These are phyloP conservation scores for Piprites chloris DNA, from an alignment of 2,113 vertebrate species.

Conservation along the genomic window DNA sequence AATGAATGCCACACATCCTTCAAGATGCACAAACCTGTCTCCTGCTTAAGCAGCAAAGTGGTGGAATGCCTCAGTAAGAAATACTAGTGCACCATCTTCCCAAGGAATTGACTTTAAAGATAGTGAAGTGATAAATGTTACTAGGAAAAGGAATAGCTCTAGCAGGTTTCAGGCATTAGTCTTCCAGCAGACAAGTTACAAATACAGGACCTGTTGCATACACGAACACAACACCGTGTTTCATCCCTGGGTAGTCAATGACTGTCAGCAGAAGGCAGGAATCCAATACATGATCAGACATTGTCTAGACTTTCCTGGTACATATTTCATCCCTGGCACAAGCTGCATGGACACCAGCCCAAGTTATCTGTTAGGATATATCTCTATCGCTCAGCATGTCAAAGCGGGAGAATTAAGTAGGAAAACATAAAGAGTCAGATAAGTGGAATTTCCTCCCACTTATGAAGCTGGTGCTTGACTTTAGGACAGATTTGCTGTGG, in stretches of 20 bases:
- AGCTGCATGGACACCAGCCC: neutral
- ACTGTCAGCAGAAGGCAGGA: neutral
- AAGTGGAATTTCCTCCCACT: neutral
- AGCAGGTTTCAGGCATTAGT: neutral
- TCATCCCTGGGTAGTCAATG: neutral
- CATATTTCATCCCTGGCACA: neutral
- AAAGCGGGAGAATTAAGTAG: neutral
- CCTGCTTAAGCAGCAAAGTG: neutral
- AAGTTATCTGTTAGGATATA: neutral
- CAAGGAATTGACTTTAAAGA: neutral
- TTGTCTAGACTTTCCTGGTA: neutral
- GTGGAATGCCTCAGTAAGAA: neutral
- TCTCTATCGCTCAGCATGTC: neutral
- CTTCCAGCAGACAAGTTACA: neutral
- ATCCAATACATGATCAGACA: neutral
- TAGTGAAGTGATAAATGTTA: neutral
- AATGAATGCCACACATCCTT: neutral
- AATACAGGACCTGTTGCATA: neutral
- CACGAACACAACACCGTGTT: rapidly evolving
- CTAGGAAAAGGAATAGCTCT: neutral
- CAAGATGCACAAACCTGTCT: neutral
- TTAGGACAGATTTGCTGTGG: neutral
- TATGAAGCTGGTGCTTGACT: neutral
- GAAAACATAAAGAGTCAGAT: neutral
- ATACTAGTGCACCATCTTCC: neutral